phyloP scores from a whole-genome alignment of 2,888 invertebrate species.

The Pseudoips prasinana region DNA sequence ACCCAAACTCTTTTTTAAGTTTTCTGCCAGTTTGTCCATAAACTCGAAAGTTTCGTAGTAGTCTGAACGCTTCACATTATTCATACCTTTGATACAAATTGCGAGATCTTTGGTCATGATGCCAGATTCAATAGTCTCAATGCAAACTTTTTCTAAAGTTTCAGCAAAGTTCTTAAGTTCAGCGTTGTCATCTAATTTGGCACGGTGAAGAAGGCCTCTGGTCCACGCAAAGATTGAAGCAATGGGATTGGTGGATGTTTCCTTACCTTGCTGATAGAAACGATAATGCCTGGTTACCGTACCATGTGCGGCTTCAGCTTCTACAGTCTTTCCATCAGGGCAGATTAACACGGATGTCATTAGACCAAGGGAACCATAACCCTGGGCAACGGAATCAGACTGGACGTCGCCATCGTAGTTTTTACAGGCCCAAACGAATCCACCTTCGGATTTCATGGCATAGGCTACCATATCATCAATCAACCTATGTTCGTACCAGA shows the following conservation, averaged over 20 bases:
- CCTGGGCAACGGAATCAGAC: constrained; percentile 98
- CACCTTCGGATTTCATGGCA: constrained; percentile 98
- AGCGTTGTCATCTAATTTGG: constrained; percentile 94
- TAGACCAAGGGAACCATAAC: constrained; percentile 96
- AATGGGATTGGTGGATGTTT: constrained; percentile 99
- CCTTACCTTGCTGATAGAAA: constrained; percentile 95
- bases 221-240: constrained; percentile 99
- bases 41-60: constrained; percentile 99
- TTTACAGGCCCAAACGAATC: constrained; percentile 99
- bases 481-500: constrained; percentile 99
- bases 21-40: constrained; percentile 96
- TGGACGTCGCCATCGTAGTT: constrained; percentile 99
- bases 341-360: constrained; percentile 99
- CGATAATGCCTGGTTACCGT: constrained; percentile 96
- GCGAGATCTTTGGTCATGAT: constrained; percentile 99
- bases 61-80: constrained; percentile 88
- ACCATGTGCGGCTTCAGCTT: constrained; percentile 99
- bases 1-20: constrained; percentile 85
- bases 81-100: constrained; percentile 97
- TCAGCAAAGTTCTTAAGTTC: constrained; percentile 90
- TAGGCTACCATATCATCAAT: constrained; percentile 99
- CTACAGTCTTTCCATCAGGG: constrained; percentile 98
- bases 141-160: constrained; percentile 93
- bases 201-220: constrained; percentile 94
- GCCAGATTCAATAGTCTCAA: constrained; percentile 97